Base-by-base conservation (phyloP, 2,113 vertebrate species). In the Lipotes vexillifer region DNA sequence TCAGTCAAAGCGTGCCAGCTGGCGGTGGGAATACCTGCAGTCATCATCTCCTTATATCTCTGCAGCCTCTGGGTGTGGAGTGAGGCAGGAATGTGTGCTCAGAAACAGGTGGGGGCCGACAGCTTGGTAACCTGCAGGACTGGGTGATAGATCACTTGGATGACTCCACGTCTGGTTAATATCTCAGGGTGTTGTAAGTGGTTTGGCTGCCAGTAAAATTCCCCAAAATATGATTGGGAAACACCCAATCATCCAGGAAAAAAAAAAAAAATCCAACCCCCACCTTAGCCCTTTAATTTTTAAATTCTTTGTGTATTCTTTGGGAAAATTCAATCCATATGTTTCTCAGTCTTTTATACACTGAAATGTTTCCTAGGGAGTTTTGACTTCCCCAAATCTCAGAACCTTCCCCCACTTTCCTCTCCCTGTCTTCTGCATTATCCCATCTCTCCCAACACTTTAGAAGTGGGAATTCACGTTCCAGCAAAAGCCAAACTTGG, bases 261-360 rank as follows among this genome's bases (percentile, higher is more conserved):
- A 65, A 52, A 61, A 63, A 87, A 36, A 33, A 83, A 38, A 74
- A 52, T 23, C 65, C 38, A 57, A 29, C 46, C 65, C 57, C 81
- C 33, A 63, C 57, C 33, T 15, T 86, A 63, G 44, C 63, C 68
- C 63, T 95, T 94, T 81, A 68, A 93, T 89, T 94, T 89, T 94
- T 75, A 95, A 95, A 83, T 86, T 88, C 72, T 74, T 90, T 90
- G 38, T 97, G 86, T 83, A 97, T 93, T 95, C 83, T 96, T 74
- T 8, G 69, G 82, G 93, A 97, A 98, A 98, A 98, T 97, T 94
- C 95, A 83, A 87, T 97, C 97, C 97, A 96, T 96, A 96, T 97
- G 98, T 89, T 96, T 96, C 85, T 65, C 75, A 33, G 95, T 65
- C 86, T 94, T 95, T 92, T n/a, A 74, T 74, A 49, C 44, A 17